Conservation (phyloP, 2,113 vertebrate species). For the Pristiophorus japonicus region DNA sequence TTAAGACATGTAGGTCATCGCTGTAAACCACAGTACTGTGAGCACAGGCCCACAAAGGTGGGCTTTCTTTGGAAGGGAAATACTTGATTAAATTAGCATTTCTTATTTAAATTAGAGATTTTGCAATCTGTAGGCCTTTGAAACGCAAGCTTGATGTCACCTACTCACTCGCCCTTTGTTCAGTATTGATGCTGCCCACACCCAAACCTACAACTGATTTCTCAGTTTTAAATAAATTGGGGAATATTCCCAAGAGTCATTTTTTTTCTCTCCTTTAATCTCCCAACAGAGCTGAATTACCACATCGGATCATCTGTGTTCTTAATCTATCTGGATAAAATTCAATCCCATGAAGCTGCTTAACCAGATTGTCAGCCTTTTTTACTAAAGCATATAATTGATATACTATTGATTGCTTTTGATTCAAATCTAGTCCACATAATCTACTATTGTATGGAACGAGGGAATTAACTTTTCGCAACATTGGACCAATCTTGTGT, state of each 20-base stretch:
- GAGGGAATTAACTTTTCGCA: not conserved
- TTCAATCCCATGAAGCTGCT: not conserved
- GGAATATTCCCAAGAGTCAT: not conserved
- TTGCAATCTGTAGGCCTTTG: not conserved
- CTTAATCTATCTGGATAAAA: conserved; percentile 15
- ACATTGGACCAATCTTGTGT: not conserved
- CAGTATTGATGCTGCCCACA: not conserved
- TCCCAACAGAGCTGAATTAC: not conserved
- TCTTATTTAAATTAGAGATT: no score
- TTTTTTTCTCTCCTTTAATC: not conserved
- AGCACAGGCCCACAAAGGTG: not conserved
- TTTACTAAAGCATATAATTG: not conserved
- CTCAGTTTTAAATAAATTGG: not conserved
- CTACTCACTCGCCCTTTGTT: not conserved
- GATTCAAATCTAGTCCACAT: not conserved
- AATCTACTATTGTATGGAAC: not conserved
- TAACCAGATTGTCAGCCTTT: not conserved
- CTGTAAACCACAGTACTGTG: not conserved
- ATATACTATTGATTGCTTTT: not conserved
- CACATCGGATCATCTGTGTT: not conserved
- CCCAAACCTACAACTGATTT: not conserved
- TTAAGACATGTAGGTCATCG: no score
- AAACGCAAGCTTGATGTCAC: not conserved
- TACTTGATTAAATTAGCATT: not conserved
- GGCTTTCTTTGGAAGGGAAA: not conserved